Conservation (phyloP, 2,888 invertebrate genomes). For the Chouioia cunea region DNA sequence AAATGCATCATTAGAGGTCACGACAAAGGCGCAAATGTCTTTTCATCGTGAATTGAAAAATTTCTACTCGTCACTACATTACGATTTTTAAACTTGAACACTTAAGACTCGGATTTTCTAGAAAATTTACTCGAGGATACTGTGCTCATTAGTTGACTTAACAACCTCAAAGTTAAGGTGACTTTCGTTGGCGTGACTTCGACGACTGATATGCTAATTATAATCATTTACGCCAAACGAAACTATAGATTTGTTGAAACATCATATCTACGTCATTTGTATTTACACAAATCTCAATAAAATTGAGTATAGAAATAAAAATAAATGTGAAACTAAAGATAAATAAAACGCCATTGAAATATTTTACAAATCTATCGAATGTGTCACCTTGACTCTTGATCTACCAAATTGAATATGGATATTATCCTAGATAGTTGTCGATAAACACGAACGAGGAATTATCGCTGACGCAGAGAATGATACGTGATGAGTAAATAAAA, state of each 20-base stretch:
- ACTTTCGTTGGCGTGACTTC: constrained; percentile 6
- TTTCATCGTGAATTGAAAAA: constrained; percentile 47
- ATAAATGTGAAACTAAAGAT: too few species aligned
- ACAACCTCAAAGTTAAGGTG: constrained; percentile 9
- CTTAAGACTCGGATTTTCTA: constrained; percentile 52
- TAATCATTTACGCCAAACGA: neutral
- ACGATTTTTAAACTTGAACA: constrained; percentile 46
- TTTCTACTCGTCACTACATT: constrained; percentile 44
- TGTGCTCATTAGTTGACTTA: too few species aligned
- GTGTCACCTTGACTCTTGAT: constrained; percentile 22
- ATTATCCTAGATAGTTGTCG: constrained; percentile 13
- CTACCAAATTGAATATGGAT: neutral
- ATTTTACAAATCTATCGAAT: neutral
- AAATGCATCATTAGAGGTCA: constrained; percentile 9
- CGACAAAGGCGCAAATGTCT: constrained; percentile 11
- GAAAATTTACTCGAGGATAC: constrained; percentile 46
- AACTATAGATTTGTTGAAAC: neutral
- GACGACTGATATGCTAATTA: constrained; percentile 12
- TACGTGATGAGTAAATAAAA: neutral
- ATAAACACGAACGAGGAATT: neutral
- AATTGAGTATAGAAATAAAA: neutral
- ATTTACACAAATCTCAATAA: neutral
- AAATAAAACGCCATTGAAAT: too few species aligned
- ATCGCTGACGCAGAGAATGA: too few species aligned
- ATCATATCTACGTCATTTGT: constrained; percentile 6